Evolutionary conservation across 2,888 invertebrate species (phyloP), one percentile per base, ranked within the genome.

Genomic region (Epicampocera succincta): DNA sequence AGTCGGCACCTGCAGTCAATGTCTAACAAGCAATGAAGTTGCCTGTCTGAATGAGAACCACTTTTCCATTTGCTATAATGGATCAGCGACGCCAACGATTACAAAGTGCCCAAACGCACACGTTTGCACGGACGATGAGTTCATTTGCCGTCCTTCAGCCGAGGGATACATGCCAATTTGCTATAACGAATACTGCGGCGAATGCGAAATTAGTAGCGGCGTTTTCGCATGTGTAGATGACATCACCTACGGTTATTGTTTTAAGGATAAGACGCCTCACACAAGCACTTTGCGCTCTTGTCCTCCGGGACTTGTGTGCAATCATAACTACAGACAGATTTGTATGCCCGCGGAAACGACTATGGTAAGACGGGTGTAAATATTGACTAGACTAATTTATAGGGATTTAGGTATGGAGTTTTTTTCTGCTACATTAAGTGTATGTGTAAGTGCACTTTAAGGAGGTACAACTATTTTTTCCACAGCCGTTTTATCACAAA

Each of bases 201-300:
- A 66, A 8, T 87, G 87, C 58, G 50, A 60, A 1, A 46, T 69
- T 0, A 66, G 73, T 1, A 69, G 65, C 1, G 83, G 71, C 0
- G 17, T 74, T 29, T 85, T 86, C 19, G 83, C 85, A 0, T 87
- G 87, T 46, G 0, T 86, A 15, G 82, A 77, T 75, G 82, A 83
- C 33, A 84, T 66, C 0, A 75, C 75, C 0, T 87, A 85, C 63
- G 85, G 80, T 6, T 84, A 77, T 54, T 87, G 87, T 50, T 87
- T 83, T 60, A 85, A 85, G 21, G 46, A 9, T 0, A 38, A 46
- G n/a, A 40, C 56, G 2, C 85, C 85, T 0, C n/a, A 60, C 38
- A 4, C 38, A 8, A 46, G 13, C 13, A 63, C 83, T 6, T 21
- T 42, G 3, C 81, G 80, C 1, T 29, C 29, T 0, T 87, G 87